Evolutionary conservation across 2,888 invertebrate species (phyloP), one percentile per base, ranked within the genome.

Genomic region (Barypeithes pellucidus): DNA sequence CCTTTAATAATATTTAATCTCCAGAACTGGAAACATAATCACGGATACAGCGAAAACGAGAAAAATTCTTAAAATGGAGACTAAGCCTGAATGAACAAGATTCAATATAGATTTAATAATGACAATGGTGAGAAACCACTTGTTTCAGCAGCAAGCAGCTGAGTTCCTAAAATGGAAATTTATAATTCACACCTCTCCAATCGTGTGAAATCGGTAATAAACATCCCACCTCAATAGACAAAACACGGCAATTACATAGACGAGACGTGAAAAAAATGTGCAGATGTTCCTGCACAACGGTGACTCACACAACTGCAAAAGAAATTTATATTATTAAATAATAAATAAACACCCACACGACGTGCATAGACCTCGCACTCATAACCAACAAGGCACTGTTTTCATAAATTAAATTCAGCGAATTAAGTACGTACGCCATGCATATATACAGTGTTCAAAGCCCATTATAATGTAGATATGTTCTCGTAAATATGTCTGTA

Each of bases 351-450:
- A 33, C 75, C 67, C 67, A 67, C 75, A 67, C 60, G 5, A 29
- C 33, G 41, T 20, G 33, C 59, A 60, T 39, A 71, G 71, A 61
- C 50, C 29, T 50, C 16, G 70, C 71, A 65, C 67, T 71, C 70
- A 67, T 57, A 71, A 54, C 43, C 69, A 60, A 69, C 75, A 67
- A 71, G 69, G 71, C 71, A 47, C 41, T 75, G 75, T 75, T 75
- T 75, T 75, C 71, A 75, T 75, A 72, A 75, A 73, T 72, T 75
- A 73, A 75, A 75, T 75, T 75, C 72, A 75, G 68, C 50, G 72
- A 75, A 72, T 72, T 75, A 75, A 72, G 67, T 72, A 72, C 72
- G 45, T 67, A 72, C 54, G 60, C 67, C 71, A 68, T 72, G 70
- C 70, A 75, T 72, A 52, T 72, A 52, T 66, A 72, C 72, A 72